Evolutionary conservation across 37 sponge, comb jelly and placozoan species (phyloP).

Genomic region (Agelas oroides): DNA sequence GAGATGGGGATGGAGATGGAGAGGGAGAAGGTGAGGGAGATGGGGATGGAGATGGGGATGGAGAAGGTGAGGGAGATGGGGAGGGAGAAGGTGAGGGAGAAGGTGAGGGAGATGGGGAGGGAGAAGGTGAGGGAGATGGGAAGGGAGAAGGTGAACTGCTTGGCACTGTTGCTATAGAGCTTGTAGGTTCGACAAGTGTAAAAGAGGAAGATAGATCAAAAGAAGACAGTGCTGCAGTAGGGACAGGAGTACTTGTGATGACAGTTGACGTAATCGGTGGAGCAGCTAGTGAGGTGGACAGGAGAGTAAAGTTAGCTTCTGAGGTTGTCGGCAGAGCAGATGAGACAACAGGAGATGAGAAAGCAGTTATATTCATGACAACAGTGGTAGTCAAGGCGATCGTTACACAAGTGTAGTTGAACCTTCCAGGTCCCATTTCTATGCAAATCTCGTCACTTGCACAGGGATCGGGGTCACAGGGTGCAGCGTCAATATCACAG

Average conservation of each 20-base stretch:
- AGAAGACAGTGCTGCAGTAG: background rate
- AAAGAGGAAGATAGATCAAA: background rate
- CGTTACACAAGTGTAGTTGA: background rate
- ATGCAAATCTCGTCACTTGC: background rate
- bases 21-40: background rate
- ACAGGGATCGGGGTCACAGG: constrained; percentile 25
- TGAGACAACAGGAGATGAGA: too few species aligned
- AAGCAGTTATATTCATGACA: too few species aligned
- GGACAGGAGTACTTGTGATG: background rate
- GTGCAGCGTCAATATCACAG: constrained; percentile 6
- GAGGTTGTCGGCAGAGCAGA: too few species aligned
- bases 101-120: constrained; percentile 2
- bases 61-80: background rate
- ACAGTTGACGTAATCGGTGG: too few species aligned
- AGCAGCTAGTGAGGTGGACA: too few species aligned
- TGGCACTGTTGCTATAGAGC: background rate
- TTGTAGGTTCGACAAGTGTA: background rate
- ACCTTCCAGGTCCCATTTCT: background rate
- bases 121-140: background rate
- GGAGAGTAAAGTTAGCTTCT: too few species aligned
- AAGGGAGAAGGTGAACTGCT: background rate
- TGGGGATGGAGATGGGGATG: background rate
- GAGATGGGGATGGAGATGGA: background rate
- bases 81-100: background rate
- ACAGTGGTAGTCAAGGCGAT: background rate